Conservation (phyloP, 2,888 invertebrate genomes). For the Nemurella pictetii region DNA sequence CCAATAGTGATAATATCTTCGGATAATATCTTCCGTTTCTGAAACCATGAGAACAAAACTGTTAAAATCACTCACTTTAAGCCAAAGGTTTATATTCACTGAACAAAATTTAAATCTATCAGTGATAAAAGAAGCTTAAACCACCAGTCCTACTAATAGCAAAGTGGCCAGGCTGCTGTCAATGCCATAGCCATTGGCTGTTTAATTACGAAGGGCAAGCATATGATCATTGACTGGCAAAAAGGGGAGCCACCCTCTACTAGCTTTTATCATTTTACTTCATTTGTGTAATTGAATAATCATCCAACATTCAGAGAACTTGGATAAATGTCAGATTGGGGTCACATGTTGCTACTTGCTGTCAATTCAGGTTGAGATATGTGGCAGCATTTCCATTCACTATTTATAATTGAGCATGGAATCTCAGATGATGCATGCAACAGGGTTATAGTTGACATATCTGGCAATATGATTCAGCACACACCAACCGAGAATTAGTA, state of each 20-base stretch:
- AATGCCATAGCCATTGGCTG: neutral
- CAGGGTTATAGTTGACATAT: neutral
- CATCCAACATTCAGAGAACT: neutral
- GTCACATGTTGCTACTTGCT: slow-evolving; percentile 55
- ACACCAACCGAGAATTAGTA: neutral
- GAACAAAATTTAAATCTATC: neutral
- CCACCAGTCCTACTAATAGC: neutral
- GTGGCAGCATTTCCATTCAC: slow-evolving; percentile 13
- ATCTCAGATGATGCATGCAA: neutral
- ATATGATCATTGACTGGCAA: neutral
- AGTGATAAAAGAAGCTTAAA: neutral
- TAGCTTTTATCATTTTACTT: neutral
- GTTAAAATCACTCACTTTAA: neutral
- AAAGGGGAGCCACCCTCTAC: neutral
- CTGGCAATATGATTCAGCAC: neutral
- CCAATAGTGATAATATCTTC: neutral
- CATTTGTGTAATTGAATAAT: neutral
- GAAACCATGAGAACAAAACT: neutral
- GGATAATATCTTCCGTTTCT: neutral
- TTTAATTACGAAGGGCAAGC: neutral
- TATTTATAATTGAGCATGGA: neutral
- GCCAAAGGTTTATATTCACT: neutral
- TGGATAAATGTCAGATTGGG: slow-evolving; percentile 48
- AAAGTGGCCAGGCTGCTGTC: neutral
- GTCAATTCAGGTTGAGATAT: slow-evolving; percentile 14